Percentiles rank a stretch among this genome's conserved stretches.
phyloP scores from a whole-genome alignment of 2,888 invertebrate genomes.

The Drosophila mulleri region DNA sequence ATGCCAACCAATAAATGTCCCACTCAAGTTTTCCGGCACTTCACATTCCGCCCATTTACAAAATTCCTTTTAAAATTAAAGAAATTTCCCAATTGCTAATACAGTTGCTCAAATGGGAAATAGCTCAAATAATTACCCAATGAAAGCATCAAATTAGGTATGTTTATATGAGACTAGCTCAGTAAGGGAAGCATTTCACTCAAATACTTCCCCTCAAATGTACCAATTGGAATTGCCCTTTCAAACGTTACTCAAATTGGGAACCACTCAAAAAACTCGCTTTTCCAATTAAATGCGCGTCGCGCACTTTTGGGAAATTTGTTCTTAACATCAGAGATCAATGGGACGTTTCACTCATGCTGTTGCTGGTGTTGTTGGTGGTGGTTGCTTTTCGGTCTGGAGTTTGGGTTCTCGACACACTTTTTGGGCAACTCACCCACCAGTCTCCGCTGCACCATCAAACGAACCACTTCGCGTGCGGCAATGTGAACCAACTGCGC shows the following conservation, averaged over 20 bases:
- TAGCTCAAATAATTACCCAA: background rate
- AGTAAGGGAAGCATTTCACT: background rate
- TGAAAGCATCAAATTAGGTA: background rate
- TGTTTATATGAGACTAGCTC: background rate
- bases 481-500: slow-evolving; percentile 58
- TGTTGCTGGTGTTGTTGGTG: slow-evolving; percentile 14
- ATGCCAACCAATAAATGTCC: background rate
- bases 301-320: slow-evolving; percentile 60
- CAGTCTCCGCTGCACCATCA: slow-evolving; percentile 82
- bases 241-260: background rate
- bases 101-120: background rate
- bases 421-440: slow-evolving; percentile 82
- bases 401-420: slow-evolving; percentile 68
- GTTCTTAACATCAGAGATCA: slow-evolving; percentile 39
- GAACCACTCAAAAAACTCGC: slow-evolving; percentile 30
- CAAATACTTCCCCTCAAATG: background rate
- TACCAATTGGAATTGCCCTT: background rate
- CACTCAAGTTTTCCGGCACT: background rate
- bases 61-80: background rate
- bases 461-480: slow-evolving; percentile 73
- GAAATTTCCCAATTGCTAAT: background rate
- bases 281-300: slow-evolving; percentile 56
- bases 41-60: background rate
- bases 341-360: slow-evolving; percentile 25
- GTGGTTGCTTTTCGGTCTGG: slow-evolving; percentile 32